A percentile compares a stretch with the other conserved stretches of the same genome.
Conservation (phyloP, 2,113 vertebrate genomes). For the Mesoclemmys tuberculata region DNA sequence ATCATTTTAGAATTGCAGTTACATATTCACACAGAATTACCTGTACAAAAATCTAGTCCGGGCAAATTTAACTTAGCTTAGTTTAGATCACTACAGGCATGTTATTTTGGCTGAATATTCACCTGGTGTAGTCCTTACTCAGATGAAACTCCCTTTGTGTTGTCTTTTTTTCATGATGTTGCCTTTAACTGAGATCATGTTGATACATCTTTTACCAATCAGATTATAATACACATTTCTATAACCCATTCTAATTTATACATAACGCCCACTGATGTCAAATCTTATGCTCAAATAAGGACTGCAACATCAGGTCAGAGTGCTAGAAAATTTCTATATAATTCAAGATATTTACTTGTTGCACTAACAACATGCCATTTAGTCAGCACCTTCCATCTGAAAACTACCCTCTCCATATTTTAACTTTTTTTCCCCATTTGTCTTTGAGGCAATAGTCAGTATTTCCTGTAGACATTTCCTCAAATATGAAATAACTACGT, state of each 20-base stretch:
- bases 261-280: neutral
- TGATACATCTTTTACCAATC: conserved; percentile 69
- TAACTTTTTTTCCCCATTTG: conserved; percentile 54
- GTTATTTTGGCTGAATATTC: conserved; percentile 69
- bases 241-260: conserved; percentile 48
- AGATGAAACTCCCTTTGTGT: conserved; percentile 52
- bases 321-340: conserved; percentile 56
- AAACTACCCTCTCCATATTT: conserved; percentile 52
- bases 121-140: conserved; percentile 61
- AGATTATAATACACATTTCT: conserved; percentile 61
- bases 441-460: conserved; percentile 5
- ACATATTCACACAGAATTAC: conserved; percentile 16
- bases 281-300: conserved; percentile 47
- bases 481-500: conserved; percentile 70
- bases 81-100: conserved; percentile 61
- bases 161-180: conserved; percentile 67
- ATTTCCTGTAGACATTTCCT: conserved; percentile 61
- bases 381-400: conserved; percentile 42
- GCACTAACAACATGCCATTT: conserved; percentile 38
- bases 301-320: conserved; percentile 19
- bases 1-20: neutral
- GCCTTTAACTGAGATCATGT: conserved; percentile 66
- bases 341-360: conserved; percentile 49
- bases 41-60: conserved; percentile 47
- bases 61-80: conserved; percentile 46